Conservation (phyloP, 2,797 vertebrate species). For the Macropodus opercularis region DNA sequence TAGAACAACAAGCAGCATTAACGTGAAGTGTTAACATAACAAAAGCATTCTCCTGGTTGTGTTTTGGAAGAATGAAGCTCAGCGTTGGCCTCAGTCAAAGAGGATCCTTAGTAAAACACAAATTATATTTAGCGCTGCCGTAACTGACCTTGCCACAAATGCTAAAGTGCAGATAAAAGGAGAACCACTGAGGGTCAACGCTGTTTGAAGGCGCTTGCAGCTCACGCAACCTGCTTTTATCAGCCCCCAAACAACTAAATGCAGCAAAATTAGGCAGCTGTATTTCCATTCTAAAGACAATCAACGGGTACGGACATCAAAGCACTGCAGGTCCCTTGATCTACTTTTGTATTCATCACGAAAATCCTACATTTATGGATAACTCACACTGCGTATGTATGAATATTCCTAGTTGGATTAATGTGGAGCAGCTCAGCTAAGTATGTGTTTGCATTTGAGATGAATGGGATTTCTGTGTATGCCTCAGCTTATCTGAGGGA, state of each 20-base stretch:
- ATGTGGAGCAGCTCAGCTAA: conserved; percentile 41
- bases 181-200: conserved; percentile 45
- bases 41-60: too few relatives aligned
- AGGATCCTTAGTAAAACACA: conserved; percentile 34
- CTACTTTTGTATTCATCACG: conserved; percentile 57
- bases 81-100: conserved; percentile 34
- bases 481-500: conserved; percentile 60
- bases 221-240: conserved; percentile 65
- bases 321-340: conserved; percentile 64
- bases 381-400: conserved; percentile 52
- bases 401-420: conserved; percentile 40
- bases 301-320: conserved; percentile 66
- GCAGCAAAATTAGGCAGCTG: conserved; percentile 45
- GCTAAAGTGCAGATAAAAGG: conserved; percentile 60
- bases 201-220: conserved; percentile 62
- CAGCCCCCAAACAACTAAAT: conserved; percentile 49
- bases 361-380: conserved; percentile 49
- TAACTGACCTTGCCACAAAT: conserved; percentile 58
- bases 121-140: conserved; percentile 37
- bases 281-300: conserved; percentile 73
- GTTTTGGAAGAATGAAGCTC: conserved; percentile 13
- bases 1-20: too few relatives aligned
- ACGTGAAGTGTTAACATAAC: too few relatives aligned
- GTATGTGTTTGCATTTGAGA: conserved; percentile 40
- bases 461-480: conserved; percentile 54